phyloP scores from a whole-genome alignment of 2,113 vertebrate genomes.

The Lepus americanus region DNA sequence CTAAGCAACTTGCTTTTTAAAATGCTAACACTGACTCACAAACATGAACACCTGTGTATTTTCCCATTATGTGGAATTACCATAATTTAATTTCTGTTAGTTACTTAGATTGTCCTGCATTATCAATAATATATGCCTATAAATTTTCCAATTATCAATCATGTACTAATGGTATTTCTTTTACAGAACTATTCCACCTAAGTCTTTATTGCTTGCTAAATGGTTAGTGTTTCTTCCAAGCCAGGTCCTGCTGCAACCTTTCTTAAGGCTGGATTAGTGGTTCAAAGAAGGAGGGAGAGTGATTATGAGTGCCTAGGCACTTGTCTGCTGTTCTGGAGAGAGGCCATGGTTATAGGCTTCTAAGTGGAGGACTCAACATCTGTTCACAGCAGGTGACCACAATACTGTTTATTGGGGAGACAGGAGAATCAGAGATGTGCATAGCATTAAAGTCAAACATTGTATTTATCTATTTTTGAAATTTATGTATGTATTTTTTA shows the following conservation, averaged over 20 bases:
- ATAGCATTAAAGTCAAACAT: not conserved
- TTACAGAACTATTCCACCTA: not conserved
- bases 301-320: not conserved
- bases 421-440: not conserved
- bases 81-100: constrained; percentile 23
- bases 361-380: not conserved
- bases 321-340: not conserved
- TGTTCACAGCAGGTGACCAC: not conserved
- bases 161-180: not conserved
- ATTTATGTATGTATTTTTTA: no score
- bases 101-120: not conserved
- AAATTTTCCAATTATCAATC: not conserved
- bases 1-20: not conserved
- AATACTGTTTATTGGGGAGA: not conserved
- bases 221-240: not conserved
- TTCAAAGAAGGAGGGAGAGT: not conserved
- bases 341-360: not conserved
- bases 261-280: not conserved
- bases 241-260: not conserved
- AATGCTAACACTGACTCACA: not conserved
- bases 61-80: not conserved
- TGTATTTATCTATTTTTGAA: not conserved
- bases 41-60: not conserved
- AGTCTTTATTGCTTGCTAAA: not conserved
- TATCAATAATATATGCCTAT: not conserved